Evolutionary conservation across 23 tunicate species (phyloP).

Genomic region (Trididemnum miniatum): DNA sequence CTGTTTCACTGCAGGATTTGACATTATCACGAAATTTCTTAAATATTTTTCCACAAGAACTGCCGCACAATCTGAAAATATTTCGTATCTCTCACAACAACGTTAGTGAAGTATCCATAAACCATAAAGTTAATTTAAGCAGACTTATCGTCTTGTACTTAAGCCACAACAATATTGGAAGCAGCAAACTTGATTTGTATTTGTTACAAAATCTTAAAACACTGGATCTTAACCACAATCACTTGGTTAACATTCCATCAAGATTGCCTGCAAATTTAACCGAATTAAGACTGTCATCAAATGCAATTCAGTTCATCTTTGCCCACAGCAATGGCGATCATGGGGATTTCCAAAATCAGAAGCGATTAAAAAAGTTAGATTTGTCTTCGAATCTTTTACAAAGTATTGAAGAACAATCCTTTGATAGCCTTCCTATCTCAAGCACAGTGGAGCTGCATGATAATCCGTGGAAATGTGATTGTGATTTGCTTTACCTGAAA

Average conservation of each 20-base stretch:
- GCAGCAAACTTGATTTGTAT: background rate
- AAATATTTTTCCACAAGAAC: conserved; percentile 25
- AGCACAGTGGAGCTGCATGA: conserved; percentile 35
- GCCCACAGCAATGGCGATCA: background rate
- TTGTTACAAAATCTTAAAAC: conserved; percentile 10
- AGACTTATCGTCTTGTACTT: conserved; percentile 30
- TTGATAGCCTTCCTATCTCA: conserved; percentile 23
- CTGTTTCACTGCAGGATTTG: conserved; percentile 18
- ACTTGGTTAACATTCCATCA: conserved; percentile 34
- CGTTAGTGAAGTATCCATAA: background rate
- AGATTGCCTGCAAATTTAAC: conserved; percentile 41
- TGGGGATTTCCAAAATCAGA: conserved; percentile 39
- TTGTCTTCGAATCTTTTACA: conserved; percentile 47
- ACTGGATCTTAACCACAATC: conserved; percentile 46
- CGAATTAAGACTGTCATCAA: conserved; percentile 25
- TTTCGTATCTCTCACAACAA: conserved; percentile 35
- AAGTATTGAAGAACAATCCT: conserved; percentile 43
- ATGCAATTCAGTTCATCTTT: conserved; percentile 43
- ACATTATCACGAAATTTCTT: conserved; percentile 22
- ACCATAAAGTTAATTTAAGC: background rate
- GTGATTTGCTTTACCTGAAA: conserved; percentile 55
- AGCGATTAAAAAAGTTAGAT: conserved; percentile 32
- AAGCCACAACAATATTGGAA: conserved; percentile 28
- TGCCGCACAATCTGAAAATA: conserved; percentile 30
- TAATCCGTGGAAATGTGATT: conserved; percentile 66